phyloP scores from a whole-genome alignment of 1,140 invertebrate genomes.

The Frieseomelitta varia region DNA sequence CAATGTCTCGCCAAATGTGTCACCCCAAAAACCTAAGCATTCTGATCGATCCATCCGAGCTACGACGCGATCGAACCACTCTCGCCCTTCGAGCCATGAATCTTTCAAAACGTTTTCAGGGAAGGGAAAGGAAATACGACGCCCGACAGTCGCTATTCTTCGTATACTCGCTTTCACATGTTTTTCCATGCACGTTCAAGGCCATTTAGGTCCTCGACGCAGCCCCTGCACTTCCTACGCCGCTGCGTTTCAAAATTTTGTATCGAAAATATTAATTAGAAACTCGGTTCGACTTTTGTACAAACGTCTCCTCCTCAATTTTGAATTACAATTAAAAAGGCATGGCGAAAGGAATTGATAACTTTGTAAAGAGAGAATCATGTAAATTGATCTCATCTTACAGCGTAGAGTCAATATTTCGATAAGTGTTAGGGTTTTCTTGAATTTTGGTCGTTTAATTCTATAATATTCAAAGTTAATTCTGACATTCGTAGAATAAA shows the following conservation, averaged over 20 bases:
- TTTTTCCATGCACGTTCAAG: constrained; percentile 54
- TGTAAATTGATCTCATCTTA: too few species aligned
- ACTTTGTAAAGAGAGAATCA: too few species aligned
- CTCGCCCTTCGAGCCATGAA: background rate
- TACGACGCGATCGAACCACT: constrained; percentile 15
- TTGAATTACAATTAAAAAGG: too few species aligned
- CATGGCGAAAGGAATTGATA: too few species aligned
- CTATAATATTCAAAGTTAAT: too few species aligned
- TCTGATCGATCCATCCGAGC: background rate
- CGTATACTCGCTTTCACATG: constrained; percentile 66
- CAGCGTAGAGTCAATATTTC: too few species aligned
- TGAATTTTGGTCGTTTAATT: too few species aligned
- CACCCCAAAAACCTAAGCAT: background rate
- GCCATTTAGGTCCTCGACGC: background rate
- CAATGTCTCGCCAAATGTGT: background rate
- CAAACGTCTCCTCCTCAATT: too few species aligned
- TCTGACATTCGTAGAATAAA: too few species aligned
- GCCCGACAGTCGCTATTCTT: constrained; percentile 69
- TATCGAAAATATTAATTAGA: too few species aligned
- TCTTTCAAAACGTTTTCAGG: constrained; percentile 36
- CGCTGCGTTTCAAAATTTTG: background rate
- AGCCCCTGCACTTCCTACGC: background rate
- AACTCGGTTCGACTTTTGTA: too few species aligned
- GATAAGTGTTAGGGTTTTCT: too few species aligned
- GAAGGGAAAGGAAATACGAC: constrained; percentile 34